Percentiles rank a stretch among this genome's conserved stretches.
phyloP scores from a whole-genome alignment of 2,113 vertebrate genomes.

The Boleophthalmus pectinirostris region DNA sequence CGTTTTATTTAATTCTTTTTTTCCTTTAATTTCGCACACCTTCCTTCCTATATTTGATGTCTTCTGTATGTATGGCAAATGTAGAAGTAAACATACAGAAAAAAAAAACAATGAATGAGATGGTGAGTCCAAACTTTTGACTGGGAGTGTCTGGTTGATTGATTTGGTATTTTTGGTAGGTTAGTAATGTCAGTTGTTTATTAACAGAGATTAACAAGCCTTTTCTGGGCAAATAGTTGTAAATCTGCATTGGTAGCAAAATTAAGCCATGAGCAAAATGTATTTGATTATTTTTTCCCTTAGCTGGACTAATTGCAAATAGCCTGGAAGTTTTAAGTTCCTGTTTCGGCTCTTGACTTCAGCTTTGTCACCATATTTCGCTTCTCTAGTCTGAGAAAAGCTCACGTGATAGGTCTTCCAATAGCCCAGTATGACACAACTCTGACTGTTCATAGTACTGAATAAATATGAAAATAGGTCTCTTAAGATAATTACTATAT shows the following conservation, averaged over 20 bases:
- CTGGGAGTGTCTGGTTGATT: too few relatives aligned
- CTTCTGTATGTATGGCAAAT: too few relatives aligned
- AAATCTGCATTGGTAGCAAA: constrained; percentile 4
- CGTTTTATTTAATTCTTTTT: too few relatives aligned
- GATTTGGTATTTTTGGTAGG: too few relatives aligned
- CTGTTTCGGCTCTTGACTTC: constrained; percentile 50
- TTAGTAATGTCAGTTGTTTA: not conserved
- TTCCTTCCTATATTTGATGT: too few relatives aligned
- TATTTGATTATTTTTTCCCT: constrained; percentile 17
- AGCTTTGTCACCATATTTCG: constrained; percentile 47
- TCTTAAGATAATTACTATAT: too few relatives aligned
- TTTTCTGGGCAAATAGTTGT: not conserved
- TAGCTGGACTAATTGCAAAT: not conserved
- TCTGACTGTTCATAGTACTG: not conserved
- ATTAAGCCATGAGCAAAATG: constrained; percentile 26
- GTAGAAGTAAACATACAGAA: too few relatives aligned
- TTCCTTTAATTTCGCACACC: too few relatives aligned
- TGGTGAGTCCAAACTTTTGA: too few relatives aligned
- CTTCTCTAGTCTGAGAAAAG: constrained; percentile 46
- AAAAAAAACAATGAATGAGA: too few relatives aligned
- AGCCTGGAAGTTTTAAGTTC: constrained; percentile 27
- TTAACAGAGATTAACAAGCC: not conserved
- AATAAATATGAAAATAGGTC: not conserved
- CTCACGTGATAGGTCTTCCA: constrained; percentile 28
- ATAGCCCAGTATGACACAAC: not conserved